phyloP scores from a whole-genome alignment of 2,797 vertebrate species.

The Gymnoscopelus microlampas region DNA sequence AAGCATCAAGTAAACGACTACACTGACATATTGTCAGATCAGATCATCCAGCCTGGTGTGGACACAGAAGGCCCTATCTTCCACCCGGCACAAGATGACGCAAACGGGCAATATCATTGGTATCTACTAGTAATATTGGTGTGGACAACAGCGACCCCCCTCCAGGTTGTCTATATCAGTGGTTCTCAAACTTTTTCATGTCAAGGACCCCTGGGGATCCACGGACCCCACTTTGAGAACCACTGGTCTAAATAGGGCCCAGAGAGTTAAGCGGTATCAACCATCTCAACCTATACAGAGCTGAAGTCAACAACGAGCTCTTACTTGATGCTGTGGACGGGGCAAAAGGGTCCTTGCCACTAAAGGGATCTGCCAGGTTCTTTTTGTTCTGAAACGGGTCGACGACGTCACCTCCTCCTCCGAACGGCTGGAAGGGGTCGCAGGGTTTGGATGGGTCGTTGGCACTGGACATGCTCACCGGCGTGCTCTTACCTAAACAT shows the following conservation, averaged over 20 bases:
- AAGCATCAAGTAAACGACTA: too few species aligned
- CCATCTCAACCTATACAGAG: slow-evolving; percentile 95
- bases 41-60: not conserved
- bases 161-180: too few species aligned
- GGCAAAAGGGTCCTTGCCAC: slow-evolving; percentile 96
- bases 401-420: slow-evolving; percentile 77
- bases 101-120: too few species aligned
- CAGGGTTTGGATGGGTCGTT: slow-evolving; percentile 87
- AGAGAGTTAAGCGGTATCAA: slow-evolving; percentile 75
- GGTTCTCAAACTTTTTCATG: too few species aligned
- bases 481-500: slow-evolving; percentile 93
- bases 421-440: slow-evolving; percentile 96
- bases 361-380: slow-evolving; percentile 93
- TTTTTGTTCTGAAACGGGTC: slow-evolving; percentile 97
- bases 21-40: not conserved
- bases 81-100: too few species aligned
- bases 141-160: too few species aligned
- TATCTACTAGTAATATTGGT: too few species aligned
- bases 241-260: too few species aligned
- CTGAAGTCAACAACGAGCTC: slow-evolving; percentile 90
- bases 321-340: slow-evolving; percentile 93
- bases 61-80: not conserved
- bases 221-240: too few species aligned
- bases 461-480: slow-evolving; percentile 87
- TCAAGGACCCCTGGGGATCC: too few species aligned